Base-by-base conservation (phyloP, 2,797 vertebrate genomes). In the Carapus acus region DNA sequence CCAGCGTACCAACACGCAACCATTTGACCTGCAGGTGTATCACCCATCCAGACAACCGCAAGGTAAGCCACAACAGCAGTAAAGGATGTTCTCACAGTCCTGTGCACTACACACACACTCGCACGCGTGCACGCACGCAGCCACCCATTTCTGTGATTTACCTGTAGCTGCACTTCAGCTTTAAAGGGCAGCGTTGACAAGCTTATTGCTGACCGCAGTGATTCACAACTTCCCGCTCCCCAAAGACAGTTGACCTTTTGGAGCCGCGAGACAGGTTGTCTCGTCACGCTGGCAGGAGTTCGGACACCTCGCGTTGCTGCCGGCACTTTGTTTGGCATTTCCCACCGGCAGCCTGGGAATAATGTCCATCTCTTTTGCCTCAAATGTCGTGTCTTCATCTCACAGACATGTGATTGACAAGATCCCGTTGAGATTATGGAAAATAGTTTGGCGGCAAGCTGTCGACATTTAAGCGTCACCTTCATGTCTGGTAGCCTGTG, bases 21-120 rank as follows among this genome's bases (percentile, higher is more conserved):
- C 96, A 8, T 98, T 98, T 4, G 96, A 98, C 84, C 86, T 98
- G 73, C 96, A 98, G 76, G 94, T 98, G 45, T 98, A 94, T 67
- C 96, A 98, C 82, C 96, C 96, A 0, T 97, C 94, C 66, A 88
- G 96, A 69, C 96, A 98, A 76, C 96, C 95, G 11, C 85, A 90
- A 83, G 96, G 96, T 98, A 86, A 68, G 91, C 69, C 43, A 13
- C 34, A 56, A 57, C 24, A 9, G 5, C 24, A 19, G 21, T 40
- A 62, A 43, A 40, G 12, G 36, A 34, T 1, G 8, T 13, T 4
- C 31, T 14, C 17, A 39, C 6, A 14, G 1, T n/a, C 9, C 2
- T 8, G 39, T 29, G 54, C 24, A 66, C 31, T 11, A 7, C 3
- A 36, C 12, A 36, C 11, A 2, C 47, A 38, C 38, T 17, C 36